Evolutionary conservation across 2,888 invertebrate genomes (phyloP), one percentile per base, ranked within the genome.

Genomic region (Cephus rjabovi): DNA sequence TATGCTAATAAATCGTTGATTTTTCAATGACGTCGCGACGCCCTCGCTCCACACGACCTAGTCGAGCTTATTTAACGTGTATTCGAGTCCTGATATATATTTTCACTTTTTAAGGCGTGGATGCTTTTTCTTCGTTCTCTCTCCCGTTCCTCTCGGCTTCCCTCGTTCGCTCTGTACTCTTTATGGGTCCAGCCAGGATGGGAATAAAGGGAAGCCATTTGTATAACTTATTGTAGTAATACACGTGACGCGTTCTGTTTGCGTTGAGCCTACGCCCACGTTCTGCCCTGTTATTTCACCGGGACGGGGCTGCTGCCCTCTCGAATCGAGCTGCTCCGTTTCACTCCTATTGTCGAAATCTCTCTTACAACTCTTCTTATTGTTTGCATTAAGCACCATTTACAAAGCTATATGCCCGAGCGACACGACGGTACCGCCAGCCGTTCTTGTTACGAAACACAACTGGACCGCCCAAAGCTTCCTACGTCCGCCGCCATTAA

Each of bases 51-150:
- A 0, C 1, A 31, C n/a, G 23, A 12, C 31, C 70, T 6, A 34
- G 75, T 31, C 37, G 33, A 75, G 37, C 71, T 75, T 75, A 78
- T 75, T 75, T 70, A 76, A 74, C 31, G 70, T 34, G 74, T n/a
- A 40, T 69, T 71, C 37, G 34, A 34, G 23, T 31, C 31, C 34
- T 6, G 56, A 74, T 56, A 78, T 69, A 84, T 86, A 85, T 87
- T 87, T 88, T 88, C 84, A 84, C 82, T 83, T 80, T 76, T 79
- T 77, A 75, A 86, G 87, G 86, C 85, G 86, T 86, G 86, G 86
- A 83, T 79, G 79, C 35, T 81, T 81, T 82, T 81, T 78, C 79
- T 70, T 77, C 75, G 71, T 75, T 33, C 73, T 78, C 69, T 79
- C 73, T 30, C 69, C 76, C 71, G 75, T 77, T 74, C 35, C 74